A percentile compares a stretch with the other conserved stretches of the same genome.
phyloP scores from a whole-genome alignment of 2,888 invertebrate genomes.

The Stramonita haemastoma region DNA sequence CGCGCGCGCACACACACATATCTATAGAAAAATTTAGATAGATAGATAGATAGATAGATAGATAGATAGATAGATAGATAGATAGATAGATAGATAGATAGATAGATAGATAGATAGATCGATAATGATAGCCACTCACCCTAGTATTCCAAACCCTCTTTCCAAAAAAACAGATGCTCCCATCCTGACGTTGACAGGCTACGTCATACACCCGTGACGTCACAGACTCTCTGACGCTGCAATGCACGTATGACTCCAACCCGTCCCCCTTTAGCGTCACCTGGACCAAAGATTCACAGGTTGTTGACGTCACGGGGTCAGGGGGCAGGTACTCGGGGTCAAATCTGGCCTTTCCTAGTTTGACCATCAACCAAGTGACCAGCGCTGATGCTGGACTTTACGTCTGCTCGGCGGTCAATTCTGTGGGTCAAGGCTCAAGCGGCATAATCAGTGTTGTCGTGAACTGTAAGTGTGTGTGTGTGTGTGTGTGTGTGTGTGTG shows the following conservation, averaged over 20 bases:
- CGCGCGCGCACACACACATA: background rate
- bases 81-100: background rate
- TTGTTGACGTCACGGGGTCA: slow-evolving; percentile 23
- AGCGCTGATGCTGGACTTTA: slow-evolving; percentile 47
- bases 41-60: background rate
- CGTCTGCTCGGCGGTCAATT: slow-evolving; percentile 47
- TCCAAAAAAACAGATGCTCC: slow-evolving; percentile 37
- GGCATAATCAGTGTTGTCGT: background rate
- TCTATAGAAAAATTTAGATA: background rate
- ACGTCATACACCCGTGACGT: slow-evolving; percentile 30
- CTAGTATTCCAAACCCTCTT: background rate
- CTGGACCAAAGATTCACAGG: slow-evolving; percentile 29
- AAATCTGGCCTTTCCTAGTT: slow-evolving; percentile 32
- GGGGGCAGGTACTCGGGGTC: slow-evolving; percentile 45
- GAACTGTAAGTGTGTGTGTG: slow-evolving; percentile 36
- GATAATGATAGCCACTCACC: no score
- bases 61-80: background rate
- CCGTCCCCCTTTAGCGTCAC: slow-evolving; percentile 17
- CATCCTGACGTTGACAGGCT: slow-evolving; percentile 19
- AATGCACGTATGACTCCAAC: slow-evolving; percentile 36
- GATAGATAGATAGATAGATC: background rate
- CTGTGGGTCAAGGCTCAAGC: slow-evolving; percentile 20
- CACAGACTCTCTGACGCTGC: background rate
- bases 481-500: background rate
- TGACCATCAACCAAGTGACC: slow-evolving; percentile 44